phyloP scores from a whole-genome alignment of 2,797 vertebrate genomes.

The Erithacus rubecula region DNA sequence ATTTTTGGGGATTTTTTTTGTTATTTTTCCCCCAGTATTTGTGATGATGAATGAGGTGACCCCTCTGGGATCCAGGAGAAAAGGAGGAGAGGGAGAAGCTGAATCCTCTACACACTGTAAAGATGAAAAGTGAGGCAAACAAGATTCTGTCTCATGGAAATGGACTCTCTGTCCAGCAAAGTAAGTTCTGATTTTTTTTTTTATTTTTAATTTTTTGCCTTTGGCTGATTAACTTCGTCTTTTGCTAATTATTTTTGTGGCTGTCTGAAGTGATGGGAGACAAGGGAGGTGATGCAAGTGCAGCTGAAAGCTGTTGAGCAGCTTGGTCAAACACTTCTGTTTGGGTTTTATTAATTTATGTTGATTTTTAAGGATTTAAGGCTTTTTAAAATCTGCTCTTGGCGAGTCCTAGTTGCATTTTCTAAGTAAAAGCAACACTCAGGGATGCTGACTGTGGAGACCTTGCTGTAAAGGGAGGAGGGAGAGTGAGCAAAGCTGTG shows the following conservation, averaged over 20 bases:
- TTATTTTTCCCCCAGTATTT: background rate
- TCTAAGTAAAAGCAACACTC: background rate
- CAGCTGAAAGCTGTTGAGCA: background rate
- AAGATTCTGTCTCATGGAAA: background rate
- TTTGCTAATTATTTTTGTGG: background rate
- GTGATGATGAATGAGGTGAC: background rate
- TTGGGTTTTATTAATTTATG: background rate
- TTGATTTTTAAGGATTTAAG: accelerated
- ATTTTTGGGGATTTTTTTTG: too few species aligned
- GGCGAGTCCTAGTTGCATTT: background rate
- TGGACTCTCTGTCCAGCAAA: background rate
- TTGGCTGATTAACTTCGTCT: background rate
- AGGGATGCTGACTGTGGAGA: background rate
- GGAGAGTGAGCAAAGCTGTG: background rate
- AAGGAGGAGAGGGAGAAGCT: background rate
- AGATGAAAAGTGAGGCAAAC: background rate
- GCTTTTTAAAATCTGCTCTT: accelerated
- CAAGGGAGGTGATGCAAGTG: accelerated
- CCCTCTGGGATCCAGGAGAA: background rate
- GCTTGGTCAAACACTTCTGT: background rate
- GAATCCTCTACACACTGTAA: background rate
- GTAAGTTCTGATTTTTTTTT: background rate
- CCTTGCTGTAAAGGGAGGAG: accelerated
- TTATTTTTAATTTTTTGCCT: background rate
- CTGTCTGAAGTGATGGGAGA: background rate